Evolutionary conservation across 2,113 vertebrate genomes (phyloP).

Genomic region (Sisor rabdophorus): DNA sequence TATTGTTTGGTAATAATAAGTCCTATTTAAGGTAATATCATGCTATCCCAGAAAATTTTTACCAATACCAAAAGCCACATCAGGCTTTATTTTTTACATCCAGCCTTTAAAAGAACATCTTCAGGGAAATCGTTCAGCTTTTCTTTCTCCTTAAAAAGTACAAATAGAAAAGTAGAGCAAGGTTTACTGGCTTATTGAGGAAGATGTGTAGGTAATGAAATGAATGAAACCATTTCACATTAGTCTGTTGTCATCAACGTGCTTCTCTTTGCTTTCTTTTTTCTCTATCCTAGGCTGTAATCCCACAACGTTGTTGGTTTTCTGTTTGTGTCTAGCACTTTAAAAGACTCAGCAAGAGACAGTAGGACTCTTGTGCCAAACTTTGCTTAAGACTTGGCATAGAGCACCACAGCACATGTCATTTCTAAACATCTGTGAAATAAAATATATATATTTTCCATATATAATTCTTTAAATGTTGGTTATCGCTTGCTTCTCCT

Average conservation of each 20-base stretch:
- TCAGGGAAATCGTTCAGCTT: background rate
- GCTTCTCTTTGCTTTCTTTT: background rate
- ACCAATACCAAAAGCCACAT: background rate
- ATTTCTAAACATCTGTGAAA: background rate
- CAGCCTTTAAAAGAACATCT: background rate
- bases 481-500: too few species aligned
- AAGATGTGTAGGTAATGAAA: background rate
- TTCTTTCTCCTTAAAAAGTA: background rate
- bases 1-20: background rate
- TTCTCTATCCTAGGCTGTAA: background rate
- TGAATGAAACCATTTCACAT: background rate
- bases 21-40: background rate
- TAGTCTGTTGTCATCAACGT: background rate
- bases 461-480: too few species aligned
- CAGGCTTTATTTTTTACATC: background rate
- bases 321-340: slow-evolving; percentile 17
- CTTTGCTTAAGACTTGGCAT: background rate
- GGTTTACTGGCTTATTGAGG: background rate
- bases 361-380: background rate
- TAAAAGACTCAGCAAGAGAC: background rate
- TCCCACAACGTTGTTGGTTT: slow-evolving; percentile 4
- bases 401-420: background rate
- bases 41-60: background rate
- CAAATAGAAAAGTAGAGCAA: background rate
- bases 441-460: too few species aligned